Evolutionary conservation across 2,113 vertebrate species (phyloP).

Genomic region (Zootoca vivipara): DNA sequence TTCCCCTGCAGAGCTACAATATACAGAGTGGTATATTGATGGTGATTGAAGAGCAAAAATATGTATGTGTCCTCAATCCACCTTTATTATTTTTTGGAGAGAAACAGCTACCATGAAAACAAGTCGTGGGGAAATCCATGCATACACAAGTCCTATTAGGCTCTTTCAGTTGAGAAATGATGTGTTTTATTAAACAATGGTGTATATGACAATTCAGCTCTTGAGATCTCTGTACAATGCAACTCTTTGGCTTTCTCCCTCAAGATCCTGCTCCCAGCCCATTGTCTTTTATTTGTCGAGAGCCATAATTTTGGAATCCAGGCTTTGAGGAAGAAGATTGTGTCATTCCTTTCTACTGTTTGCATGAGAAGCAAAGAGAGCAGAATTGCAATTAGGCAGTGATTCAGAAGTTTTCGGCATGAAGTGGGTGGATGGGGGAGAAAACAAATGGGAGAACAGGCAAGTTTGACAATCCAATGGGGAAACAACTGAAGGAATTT

Average conservation of each 20-base stretch:
- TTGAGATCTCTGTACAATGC: background rate
- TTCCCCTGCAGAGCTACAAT: too few species aligned
- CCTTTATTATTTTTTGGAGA: background rate
- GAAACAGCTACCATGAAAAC: background rate
- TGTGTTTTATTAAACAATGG: conserved; percentile 23
- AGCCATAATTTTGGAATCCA: conserved; percentile 24
- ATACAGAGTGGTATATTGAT: background rate
- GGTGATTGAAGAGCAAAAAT: background rate
- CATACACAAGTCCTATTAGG: background rate
- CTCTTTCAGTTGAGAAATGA: background rate
- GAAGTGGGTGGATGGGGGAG: conserved; percentile 20
- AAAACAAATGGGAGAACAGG: conserved; percentile 45
- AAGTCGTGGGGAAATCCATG: background rate
- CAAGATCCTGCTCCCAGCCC: background rate
- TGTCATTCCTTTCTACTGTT: conserved; percentile 19
- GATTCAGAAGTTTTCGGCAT: conserved; percentile 40
- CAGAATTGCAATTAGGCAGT: conserved; percentile 38
- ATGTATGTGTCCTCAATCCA: background rate
- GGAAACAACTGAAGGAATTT: conserved; percentile 22
- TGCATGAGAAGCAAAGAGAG: conserved; percentile 20
- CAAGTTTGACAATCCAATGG: conserved; percentile 20
- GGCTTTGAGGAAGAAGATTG: conserved; percentile 35
- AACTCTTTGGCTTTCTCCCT: conserved; percentile 1
- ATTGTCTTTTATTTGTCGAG: conserved; percentile 43
- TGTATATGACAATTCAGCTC: background rate